Evolutionary conservation across 2,888 invertebrate species (phyloP).

Genomic region (Tuta absoluta): DNA sequence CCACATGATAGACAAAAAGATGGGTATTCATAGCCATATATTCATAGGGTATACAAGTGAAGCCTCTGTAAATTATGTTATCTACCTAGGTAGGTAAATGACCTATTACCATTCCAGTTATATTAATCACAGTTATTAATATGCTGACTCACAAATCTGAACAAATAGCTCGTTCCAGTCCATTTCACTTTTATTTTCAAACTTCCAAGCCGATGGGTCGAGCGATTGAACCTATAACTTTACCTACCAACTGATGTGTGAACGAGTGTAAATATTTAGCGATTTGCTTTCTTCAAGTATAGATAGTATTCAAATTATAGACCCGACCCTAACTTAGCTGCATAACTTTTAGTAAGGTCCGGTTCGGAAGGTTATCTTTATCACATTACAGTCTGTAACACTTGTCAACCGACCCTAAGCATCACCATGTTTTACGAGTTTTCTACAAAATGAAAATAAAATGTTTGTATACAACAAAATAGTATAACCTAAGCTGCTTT

Average conservation of each 20-base stretch:
- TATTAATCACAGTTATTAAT: constrained; percentile 48
- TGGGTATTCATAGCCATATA: not conserved
- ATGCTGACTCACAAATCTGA: constrained; percentile 63
- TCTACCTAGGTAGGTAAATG: not conserved
- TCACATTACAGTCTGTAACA: not conserved
- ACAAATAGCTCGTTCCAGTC: constrained; percentile 68
- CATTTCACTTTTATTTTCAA: constrained; percentile 73
- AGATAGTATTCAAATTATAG: constrained; percentile 22
- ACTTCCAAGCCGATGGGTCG: constrained; percentile 68
- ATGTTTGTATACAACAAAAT: too few relatives aligned
- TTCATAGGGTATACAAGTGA: not conserved
- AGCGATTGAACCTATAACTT: constrained; percentile 69
- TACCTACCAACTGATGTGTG: constrained; percentile 57
- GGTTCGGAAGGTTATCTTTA: not conserved
- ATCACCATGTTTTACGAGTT: too few relatives aligned
- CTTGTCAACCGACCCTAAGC: not conserved
- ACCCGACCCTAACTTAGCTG: not conserved
- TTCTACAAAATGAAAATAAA: too few relatives aligned
- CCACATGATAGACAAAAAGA: not conserved
- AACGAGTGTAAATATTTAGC: constrained; percentile 56
- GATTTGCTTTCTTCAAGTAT: constrained; percentile 31
- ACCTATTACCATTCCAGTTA: not conserved
- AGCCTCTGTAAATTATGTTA: not conserved
- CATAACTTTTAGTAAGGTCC: not conserved
- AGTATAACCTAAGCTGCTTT: too few relatives aligned